Conservation (phyloP, 2,113 vertebrate genomes). For the Phainopepla nitens region DNA sequence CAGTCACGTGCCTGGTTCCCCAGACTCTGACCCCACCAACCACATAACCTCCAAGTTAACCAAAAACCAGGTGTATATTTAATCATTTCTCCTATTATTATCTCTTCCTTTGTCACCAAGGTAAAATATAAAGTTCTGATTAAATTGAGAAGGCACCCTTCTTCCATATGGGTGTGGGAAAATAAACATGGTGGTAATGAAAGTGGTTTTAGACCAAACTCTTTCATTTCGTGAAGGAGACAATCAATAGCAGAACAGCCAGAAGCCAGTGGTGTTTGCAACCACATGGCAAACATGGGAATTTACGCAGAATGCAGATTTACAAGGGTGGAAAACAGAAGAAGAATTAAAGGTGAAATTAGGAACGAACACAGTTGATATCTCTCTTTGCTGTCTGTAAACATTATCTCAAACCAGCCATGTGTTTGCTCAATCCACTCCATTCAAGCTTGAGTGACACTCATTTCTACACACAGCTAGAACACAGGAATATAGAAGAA, state of each 20-base stretch:
- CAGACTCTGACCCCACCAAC: slow-evolving; percentile 26
- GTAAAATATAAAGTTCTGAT: neutral
- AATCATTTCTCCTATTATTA: neutral
- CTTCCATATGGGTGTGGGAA: neutral
- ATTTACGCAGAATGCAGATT: neutral
- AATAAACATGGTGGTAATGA: fast-evolving
- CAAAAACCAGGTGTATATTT: neutral
- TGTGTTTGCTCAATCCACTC: fast-evolving
- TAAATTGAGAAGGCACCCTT: neutral
- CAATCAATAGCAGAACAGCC: fast-evolving
- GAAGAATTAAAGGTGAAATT: neutral
- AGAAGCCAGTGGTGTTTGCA: neutral
- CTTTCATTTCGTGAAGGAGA: neutral
- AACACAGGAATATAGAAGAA: neutral
- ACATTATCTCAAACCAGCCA: neutral
- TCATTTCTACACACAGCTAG: neutral
- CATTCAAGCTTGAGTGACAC: neutral
- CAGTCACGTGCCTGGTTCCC: neutral
- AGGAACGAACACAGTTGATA: neutral
- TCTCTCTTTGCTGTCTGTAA: neutral
- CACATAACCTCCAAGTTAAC: neutral
- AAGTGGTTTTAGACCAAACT: neutral
- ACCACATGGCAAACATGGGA: neutral
- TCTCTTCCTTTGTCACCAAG: neutral
- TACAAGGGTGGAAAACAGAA: neutral